Conservation (phyloP, 2,797 vertebrate genomes). For the Ptychobarbus kaznakovi region DNA sequence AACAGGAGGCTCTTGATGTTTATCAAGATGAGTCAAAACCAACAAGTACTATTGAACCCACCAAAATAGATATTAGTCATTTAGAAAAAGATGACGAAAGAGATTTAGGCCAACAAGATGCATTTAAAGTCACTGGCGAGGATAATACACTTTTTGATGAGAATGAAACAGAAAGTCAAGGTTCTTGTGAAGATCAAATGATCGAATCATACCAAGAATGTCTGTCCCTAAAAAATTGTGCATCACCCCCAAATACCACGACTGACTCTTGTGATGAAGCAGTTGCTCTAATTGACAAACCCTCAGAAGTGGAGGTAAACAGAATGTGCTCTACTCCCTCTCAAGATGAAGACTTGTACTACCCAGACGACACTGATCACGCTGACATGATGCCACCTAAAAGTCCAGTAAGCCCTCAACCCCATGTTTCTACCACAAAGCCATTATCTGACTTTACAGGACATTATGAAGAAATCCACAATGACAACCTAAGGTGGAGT, state of each 20-base stretch:
- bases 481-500: background rate
- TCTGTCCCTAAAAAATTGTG: background rate
- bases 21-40: background rate
- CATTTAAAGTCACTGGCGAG: background rate
- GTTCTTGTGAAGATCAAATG: background rate
- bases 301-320: slow-evolving; percentile 21
- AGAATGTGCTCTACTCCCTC: slow-evolving; percentile 72
- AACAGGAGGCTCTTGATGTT: slow-evolving; percentile 18
- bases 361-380: background rate
- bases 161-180: slow-evolving; percentile 24
- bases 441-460: slow-evolving; percentile 5
- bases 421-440: background rate
- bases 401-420: background rate
- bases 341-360: slow-evolving; percentile 66
- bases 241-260: background rate
- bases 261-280: background rate
- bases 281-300: slow-evolving; percentile 21
- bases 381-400: slow-evolving; percentile 11
- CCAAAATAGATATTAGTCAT: background rate
- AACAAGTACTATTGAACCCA: background rate
- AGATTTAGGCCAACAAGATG: slow-evolving; percentile 38
- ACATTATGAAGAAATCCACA: slow-evolving; percentile 20
- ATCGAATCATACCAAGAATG: background rate
- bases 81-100: slow-evolving; percentile 27
- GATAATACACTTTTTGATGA: background rate